phyloP scores from a whole-genome alignment of 2,797 vertebrate genomes.

The Labeo calbasu region DNA sequence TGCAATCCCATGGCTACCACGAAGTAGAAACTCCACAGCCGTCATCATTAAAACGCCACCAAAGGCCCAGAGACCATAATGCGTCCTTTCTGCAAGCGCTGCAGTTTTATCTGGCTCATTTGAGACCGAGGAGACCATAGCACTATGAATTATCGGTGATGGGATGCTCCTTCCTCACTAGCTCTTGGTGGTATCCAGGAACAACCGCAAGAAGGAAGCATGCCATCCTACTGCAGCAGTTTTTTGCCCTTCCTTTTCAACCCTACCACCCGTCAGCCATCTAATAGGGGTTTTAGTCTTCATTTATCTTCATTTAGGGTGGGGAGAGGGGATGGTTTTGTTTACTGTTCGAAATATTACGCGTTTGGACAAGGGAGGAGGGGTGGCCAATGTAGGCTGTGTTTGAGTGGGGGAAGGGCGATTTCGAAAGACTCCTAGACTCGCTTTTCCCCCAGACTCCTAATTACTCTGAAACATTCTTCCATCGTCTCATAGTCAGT shows the following conservation, averaged over 20 bases:
- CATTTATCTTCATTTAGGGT: constrained; percentile 74
- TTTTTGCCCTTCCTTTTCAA: constrained; percentile 55
- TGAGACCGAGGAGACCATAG: constrained; percentile 67
- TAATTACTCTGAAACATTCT: constrained; percentile 68
- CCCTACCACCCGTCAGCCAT: constrained; percentile 62
- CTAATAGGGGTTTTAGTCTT: constrained; percentile 69
- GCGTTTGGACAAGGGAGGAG: constrained; percentile 43
- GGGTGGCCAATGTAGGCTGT: constrained; percentile 63
- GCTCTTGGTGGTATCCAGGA: constrained; percentile 41
- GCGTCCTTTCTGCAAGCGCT: constrained; percentile 74
- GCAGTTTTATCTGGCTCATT: constrained; percentile 73
- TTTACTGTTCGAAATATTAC: constrained; percentile 70
- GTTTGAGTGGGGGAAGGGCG: constrained; percentile 66
- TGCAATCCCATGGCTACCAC: constrained; percentile 66
- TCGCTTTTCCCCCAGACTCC: constrained; percentile 55
- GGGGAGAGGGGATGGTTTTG: constrained; percentile 65
- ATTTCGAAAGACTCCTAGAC: constrained; percentile 59
- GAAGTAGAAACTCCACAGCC: constrained; percentile 73
- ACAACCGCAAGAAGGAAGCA: background rate
- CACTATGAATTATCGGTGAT: constrained; percentile 66
- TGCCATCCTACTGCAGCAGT: constrained; percentile 49
- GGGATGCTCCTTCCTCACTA: constrained; percentile 57
- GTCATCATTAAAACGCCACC: constrained; percentile 76
- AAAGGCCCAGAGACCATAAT: constrained; percentile 69
- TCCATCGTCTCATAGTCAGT: constrained; percentile 50